A percentile compares a stretch with the other conserved stretches of the same genome.
Evolutionary conservation across 2,888 invertebrate species (phyloP).

Genomic region (Phaonia tiefii): DNA sequence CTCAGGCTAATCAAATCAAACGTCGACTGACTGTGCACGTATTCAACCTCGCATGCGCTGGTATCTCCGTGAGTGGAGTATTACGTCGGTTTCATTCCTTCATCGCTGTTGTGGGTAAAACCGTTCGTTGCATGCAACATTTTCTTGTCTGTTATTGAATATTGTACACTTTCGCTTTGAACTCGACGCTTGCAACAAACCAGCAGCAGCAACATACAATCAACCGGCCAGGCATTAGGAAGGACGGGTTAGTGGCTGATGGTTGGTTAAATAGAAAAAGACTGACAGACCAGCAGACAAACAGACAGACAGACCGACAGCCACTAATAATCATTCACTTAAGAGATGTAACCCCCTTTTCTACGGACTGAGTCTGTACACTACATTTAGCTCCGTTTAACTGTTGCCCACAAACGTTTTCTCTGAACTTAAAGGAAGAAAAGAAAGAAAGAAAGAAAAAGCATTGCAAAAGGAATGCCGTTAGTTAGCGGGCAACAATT

Average conservation of each 20-base stretch:
- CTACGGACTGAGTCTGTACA: too few relatives aligned
- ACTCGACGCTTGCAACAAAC: constrained; percentile 41
- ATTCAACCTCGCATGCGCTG: neutral
- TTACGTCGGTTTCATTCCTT: constrained; percentile 40
- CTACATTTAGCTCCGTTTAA: constrained; percentile 42
- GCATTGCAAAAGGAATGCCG: constrained; percentile 57
- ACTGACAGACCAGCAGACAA: constrained; percentile 12
- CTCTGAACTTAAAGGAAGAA: constrained; percentile 10
- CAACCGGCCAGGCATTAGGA: neutral
- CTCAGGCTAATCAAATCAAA: constrained; percentile 62
- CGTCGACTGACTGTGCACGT: constrained; percentile 39
- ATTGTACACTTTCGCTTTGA: constrained; percentile 62
- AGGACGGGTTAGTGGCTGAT: neutral
- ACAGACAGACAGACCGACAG: constrained; percentile 46
- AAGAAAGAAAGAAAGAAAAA: constrained; percentile 45
- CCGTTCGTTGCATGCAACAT: constrained; percentile 64
- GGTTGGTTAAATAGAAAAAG: constrained; percentile 10
- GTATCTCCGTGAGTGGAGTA: constrained; percentile 31
- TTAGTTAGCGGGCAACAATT: constrained; percentile 61
- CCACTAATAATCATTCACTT: constrained; percentile 29
- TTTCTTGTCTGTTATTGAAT: neutral
- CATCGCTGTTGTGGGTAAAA: neutral
- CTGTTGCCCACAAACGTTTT: neutral
- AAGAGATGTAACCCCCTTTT: constrained; percentile 17
- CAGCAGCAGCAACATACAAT: neutral